These are phyloP conservation scores for Ennomos quercinarius DNA, from an alignment of 2,888 invertebrate species.

Conservation along the genomic window DNA sequence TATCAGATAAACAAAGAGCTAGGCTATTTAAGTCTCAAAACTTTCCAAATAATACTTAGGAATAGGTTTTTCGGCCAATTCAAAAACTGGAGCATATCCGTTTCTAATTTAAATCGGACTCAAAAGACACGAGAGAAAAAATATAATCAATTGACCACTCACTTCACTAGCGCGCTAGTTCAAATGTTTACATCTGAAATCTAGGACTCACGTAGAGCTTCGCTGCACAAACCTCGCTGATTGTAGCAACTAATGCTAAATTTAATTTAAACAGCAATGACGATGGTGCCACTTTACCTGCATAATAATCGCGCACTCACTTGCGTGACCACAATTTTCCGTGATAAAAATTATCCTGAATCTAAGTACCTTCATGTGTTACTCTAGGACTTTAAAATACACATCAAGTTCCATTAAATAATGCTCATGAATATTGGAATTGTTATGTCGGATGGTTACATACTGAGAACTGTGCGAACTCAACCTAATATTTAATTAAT, in stretches of 20 bases:
- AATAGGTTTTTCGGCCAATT: background rate
- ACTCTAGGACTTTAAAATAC: too few relatives aligned
- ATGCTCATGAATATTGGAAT: constrained; percentile 17
- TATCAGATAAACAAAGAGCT: constrained; percentile 39
- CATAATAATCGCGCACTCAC: constrained; percentile 8
- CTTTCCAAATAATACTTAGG: background rate
- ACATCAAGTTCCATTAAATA: constrained; percentile 25
- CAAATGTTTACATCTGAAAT: constrained; percentile 48
- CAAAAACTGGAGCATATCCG: constrained; percentile 8
- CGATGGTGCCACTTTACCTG: constrained; percentile 19
- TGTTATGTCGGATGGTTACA: constrained; percentile 6
- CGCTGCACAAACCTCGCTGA: constrained; percentile 31
- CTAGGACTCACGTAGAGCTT: constrained; percentile 49
- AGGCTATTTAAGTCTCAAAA: background rate
- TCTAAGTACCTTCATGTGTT: too few relatives aligned
- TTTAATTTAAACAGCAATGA: constrained; percentile 31
- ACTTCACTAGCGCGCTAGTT: background rate
- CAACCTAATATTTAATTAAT: constrained; percentile 9
- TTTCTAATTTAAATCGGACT: constrained; percentile 10
- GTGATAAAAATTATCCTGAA: too few relatives aligned
- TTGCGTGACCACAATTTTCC: too few relatives aligned
- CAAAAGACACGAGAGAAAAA: constrained; percentile 11
- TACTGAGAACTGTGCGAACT: too few relatives aligned
- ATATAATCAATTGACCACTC: constrained; percentile 8
- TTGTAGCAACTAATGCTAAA: constrained; percentile 32